Evolutionary conservation across 2,113 vertebrate species (phyloP), one percentile per base, ranked within the genome.

Genomic region (Notothenia coriiceps): DNA sequence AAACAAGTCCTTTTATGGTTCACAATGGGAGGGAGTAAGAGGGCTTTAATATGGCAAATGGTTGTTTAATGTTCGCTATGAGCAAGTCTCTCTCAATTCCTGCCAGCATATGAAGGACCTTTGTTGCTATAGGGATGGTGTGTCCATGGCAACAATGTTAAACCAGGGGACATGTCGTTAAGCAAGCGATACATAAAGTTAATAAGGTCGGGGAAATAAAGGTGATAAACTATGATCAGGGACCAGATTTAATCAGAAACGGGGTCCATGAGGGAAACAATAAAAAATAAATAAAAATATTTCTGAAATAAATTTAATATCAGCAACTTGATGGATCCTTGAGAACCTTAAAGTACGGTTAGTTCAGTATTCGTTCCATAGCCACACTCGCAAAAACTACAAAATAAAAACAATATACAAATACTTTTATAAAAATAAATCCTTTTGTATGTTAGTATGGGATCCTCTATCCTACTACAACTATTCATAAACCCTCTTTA

Each of bases 51-150:
- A 35, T 72, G 65, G 55, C 71, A 73, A 82, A 67, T 46, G 57
- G 59, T 57, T 57, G 46, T 69, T 84, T 65, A 72, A 86, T 80
- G 77, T 72, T 74, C 29, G 29, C 29, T 88, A 79, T 50, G 60
- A 79, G 74, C 52, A 89, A 77, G 84, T 80, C 86, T 79, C 74
- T 43, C 51, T 78, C 77, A 69, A 74, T 79, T 84, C 79, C 81
- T 68, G 79, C 44, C 64, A 62, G 77, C 51, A 60, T 70, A 70
- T 79, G 70, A 90, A 85, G 70, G 76, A 66, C 70, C 35, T 82
- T 74, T 73, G 91, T 94, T 93, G 89, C 91, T 88, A 93, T 92
- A 90, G 91, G 72, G 88, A 94, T 89, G 64, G 25, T 59, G 90
- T 94, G 77, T 86, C 93, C 87, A 93, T 92, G 86, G 89, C 86